Base-by-base conservation (phyloP, 2,113 vertebrate species). In the Sarotherodon lohbergeri region DNA sequence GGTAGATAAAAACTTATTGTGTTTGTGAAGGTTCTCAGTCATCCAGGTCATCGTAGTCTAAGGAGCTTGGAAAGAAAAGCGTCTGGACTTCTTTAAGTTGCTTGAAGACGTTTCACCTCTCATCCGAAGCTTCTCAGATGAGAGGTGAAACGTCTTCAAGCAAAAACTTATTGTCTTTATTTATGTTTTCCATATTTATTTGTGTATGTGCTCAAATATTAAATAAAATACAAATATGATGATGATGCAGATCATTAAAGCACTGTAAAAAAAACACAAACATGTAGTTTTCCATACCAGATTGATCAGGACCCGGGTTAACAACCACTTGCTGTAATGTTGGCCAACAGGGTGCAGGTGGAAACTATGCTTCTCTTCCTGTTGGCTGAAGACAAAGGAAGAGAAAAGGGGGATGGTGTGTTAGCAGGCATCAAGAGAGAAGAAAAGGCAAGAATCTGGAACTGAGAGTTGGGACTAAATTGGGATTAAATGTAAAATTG, bases 221-320 rank as follows among this genome's bases (percentile, higher is more conserved):
- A 90, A 91, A 89, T 79, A 52, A 90, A 79, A 34, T 43, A 56
- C 85, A 93, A 89, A 86, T 91, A 81, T 85, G 93, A 95, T 93
- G 92, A 89, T 82, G 56, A 90, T 83, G 29, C 79, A 59, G 88
- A 87, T 95, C 93, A 95, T 96, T 93, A 96, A 94, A 91, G 88
- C 86, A 4, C 84, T 12, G 83, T 19, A 68, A 39, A 68, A 68
- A 39, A 22, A 3, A 0, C 34, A n/a, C 10, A 68, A 0, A 68
- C 11, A 8, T 41, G 19, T 39, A 41, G 34, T 0, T 68, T 68
- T 68, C 19, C 63, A 22, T 22, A 41, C 0, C 11, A 22, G 63
- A 68, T 41, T 41, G 11, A 34, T 41, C 36, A 41, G 63, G 36
- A 22, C 63, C 19, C 1, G 6, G 4, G 36, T 41, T 68, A 12